Conservation (phyloP, 2,797 vertebrate genomes). For the Lacerta agilis region DNA sequence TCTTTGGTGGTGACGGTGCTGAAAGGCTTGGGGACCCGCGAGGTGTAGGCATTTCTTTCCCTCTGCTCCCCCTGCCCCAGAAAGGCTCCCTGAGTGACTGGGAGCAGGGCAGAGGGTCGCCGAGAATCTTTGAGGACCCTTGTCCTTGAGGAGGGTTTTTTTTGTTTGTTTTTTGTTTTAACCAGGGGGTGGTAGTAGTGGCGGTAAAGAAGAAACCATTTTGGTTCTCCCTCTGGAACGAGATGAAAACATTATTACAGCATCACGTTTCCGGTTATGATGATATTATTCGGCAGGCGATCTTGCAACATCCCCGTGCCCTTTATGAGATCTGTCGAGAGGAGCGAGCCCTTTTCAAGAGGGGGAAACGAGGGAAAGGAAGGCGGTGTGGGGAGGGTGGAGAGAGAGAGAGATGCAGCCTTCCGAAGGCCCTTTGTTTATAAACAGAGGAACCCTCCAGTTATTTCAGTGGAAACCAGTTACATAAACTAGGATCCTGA, state of each 20-base stretch:
- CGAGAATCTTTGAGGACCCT: background rate
- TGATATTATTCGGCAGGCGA: background rate
- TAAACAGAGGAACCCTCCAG: background rate
- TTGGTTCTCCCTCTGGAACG: background rate
- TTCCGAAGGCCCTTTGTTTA: constrained; percentile 26
- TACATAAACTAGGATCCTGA: background rate
- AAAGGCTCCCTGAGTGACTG: background rate
- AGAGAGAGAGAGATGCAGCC: too few relatives aligned
- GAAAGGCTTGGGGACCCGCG: background rate
- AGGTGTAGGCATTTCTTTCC: background rate
- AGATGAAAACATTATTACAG: background rate
- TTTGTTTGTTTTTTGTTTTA: background rate
- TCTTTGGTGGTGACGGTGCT: background rate
- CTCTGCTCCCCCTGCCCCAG: background rate
- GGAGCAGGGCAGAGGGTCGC: background rate
- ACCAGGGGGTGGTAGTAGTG: too few relatives aligned
- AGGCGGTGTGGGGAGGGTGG: background rate
- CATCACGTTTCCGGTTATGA: background rate
- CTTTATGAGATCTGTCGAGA: background rate
- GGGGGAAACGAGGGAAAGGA: background rate
- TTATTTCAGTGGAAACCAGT: background rate
- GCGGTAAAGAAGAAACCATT: background rate
- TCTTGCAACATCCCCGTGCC: background rate
- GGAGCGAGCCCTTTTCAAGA: background rate
- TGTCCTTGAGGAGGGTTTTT: background rate